Conservation (phyloP, 2,797 vertebrate genomes). For the Mallotus villosus region DNA sequence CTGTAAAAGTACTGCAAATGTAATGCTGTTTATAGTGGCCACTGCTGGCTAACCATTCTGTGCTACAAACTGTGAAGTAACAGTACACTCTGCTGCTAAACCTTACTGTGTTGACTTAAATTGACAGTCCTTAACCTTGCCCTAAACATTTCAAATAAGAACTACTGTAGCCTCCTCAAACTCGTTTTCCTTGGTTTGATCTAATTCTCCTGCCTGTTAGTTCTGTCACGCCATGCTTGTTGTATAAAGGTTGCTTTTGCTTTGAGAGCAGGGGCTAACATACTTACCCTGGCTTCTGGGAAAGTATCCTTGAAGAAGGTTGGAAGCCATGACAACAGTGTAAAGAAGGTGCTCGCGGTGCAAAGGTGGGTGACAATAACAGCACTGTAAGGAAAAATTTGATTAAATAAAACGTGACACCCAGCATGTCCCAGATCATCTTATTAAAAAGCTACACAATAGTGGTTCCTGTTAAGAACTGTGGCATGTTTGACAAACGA, state of each 20-base stretch:
- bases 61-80: neutral
- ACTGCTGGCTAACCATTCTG: conserved; percentile 14
- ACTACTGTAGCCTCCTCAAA: neutral
- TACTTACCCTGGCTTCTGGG: conserved; percentile 87
- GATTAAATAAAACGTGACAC: neutral
- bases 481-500: neutral
- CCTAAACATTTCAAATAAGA: neutral
- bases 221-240: neutral
- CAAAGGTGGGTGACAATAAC: conserved; percentile 91
- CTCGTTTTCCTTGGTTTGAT: neutral
- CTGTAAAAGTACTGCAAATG: neutral
- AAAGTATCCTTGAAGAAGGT: conserved; percentile 95
- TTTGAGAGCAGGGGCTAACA: neutral
- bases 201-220: neutral
- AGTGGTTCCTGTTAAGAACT: neutral
- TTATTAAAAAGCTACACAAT: neutral
- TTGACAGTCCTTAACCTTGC: neutral
- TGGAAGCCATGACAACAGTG: conserved; percentile 94
- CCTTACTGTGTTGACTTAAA: neutral
- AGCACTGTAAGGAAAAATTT: conserved; percentile 71
- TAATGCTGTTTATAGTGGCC: conserved; percentile 9
- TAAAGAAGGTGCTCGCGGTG: conserved; percentile 90
- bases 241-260: neutral
- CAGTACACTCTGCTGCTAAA: neutral
- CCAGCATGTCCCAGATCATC: neutral